Base-by-base conservation (phyloP, 2,888 invertebrate genomes). In the Lamproptera curius region DNA sequence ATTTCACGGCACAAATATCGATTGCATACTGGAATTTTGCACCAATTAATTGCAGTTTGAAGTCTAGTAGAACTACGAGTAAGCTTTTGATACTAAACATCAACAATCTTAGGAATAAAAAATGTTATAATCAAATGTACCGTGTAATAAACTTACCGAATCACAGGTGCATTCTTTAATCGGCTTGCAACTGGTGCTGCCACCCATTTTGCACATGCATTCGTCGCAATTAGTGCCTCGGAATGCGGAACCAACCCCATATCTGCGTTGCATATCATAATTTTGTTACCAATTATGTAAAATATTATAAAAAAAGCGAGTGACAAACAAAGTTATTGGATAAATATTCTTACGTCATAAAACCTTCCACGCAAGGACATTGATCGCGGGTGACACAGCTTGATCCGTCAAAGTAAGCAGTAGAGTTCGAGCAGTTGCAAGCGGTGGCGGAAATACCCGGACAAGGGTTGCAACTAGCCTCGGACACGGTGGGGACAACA, bases 191-290 rank as follows among this genome's bases (percentile, higher is more conserved):
- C 90, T 88, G 0, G 92, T 75, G 16, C 90, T 79, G 9, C 96
- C 96, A 16, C 93, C 93, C 28, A 95, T 67, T 54, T 92, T 90
- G 68, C 97, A 97, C 35, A 92, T 86, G 63, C 97, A 97, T 58
- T 93, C 91, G 54, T 93, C 90, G 66, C 97, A 97, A 54, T 92
- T 90, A 8, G 91, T 89, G 34, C 92, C 92, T 57, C 92, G 90
- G 70, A 92, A 95, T 10, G 89, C 80, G 0, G 91, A 89, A 0
- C 95, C 95, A 31, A 95, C 92, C 0, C 91, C 80, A 68, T 94
- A 94, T n/a, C 92, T 94, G 62, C 8, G 37, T 15, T 15, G 31
- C 20, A 6, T 38, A 17, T 16, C 10, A 5, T 11, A 4, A 17
- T 8, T 16, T 11, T 23, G 8, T 23, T 23, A 23, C 8, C 8